These are phyloP conservation scores for Raja brachyura DNA, from an alignment of 2,113 vertebrate genomes.

Conservation along the genomic window DNA sequence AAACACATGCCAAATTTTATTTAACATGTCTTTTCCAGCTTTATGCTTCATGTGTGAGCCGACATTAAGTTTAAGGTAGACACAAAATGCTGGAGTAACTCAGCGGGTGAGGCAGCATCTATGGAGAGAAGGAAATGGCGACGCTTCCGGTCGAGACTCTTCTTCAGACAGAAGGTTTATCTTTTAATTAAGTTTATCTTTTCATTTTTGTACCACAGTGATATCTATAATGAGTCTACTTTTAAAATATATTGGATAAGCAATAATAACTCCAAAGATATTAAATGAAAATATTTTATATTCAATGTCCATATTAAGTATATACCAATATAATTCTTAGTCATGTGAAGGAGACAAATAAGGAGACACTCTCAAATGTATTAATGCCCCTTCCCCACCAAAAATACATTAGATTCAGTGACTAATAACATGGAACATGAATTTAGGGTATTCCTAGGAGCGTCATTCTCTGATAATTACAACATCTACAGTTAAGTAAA, in stretches of 20 bases:
- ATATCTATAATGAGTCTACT: background rate
- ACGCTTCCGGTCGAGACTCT: no score
- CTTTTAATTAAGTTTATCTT: background rate
- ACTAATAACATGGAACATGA: background rate
- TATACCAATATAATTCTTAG: background rate
- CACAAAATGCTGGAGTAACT: no score
- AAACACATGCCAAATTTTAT: background rate
- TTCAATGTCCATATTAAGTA: background rate
- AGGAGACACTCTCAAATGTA: background rate
- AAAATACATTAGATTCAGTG: constrained; percentile 8
- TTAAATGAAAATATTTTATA: background rate
- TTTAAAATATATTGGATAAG: background rate
- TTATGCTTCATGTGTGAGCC: background rate
- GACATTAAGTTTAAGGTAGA: background rate
- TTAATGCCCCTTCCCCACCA: background rate
- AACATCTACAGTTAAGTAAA: background rate
- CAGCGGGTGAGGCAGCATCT: no score
- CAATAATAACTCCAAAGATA: background rate
- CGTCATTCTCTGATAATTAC: background rate
- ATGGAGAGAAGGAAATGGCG: no score
- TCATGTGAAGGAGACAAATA: background rate
- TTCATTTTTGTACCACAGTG: background rate
- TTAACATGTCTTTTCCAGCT: background rate
- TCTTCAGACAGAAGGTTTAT: no score
- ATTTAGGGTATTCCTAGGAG: background rate